A percentile compares a stretch with the other conserved stretches of the same genome.
Evolutionary conservation across 2,113 vertebrate genomes (phyloP).

Genomic region (Parotia lawesii): DNA sequence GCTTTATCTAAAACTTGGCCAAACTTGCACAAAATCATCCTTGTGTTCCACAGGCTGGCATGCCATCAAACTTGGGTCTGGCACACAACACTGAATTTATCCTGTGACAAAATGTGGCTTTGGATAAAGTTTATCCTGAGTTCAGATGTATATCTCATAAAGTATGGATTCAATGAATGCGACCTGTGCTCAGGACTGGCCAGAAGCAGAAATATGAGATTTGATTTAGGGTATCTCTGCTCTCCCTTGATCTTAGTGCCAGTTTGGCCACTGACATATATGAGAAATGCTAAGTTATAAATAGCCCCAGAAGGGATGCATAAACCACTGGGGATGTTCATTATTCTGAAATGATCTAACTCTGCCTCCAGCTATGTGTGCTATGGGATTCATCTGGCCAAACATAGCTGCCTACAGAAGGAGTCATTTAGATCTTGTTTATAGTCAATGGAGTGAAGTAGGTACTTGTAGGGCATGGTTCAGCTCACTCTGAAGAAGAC

Average conservation of each 20-base stretch:
- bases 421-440: not conserved
- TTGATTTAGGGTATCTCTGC: not conserved
- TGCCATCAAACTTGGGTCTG: not conserved
- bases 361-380: not conserved
- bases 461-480: not conserved
- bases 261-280: not conserved
- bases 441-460: not conserved
- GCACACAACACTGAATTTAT: not conserved
- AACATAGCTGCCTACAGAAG: not conserved
- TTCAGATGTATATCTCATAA: not conserved
- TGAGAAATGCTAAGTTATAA: not conserved
- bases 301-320: not conserved
- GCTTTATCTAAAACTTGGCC: not conserved
- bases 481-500: not conserved
- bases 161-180: not conserved
- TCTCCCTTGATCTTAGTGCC: not conserved
- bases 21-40: not conserved
- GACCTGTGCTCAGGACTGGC: not conserved
- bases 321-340: not conserved
- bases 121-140: not conserved
- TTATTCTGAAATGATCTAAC: slow-evolving; percentile 9
- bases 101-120: not conserved
- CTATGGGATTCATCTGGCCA: not conserved
- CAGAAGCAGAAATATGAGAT: slow-evolving; percentile 2
- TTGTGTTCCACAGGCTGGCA: not conserved